Evolutionary conservation across 2,797 vertebrate species (phyloP), one percentile per base, ranked within the genome.

Genomic region (Fistularia tabacaria): DNA sequence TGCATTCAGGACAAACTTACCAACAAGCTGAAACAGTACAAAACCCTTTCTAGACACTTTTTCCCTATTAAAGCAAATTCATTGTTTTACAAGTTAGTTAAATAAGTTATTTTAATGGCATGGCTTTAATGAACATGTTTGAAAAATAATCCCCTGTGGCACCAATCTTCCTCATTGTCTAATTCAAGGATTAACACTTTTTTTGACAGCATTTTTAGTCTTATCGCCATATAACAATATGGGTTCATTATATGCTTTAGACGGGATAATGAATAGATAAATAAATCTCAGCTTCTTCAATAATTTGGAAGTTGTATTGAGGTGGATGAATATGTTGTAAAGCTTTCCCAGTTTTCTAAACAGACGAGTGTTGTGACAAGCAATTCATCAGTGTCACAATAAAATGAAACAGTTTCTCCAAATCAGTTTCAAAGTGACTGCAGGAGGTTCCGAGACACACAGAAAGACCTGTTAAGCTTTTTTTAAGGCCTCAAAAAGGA

Each of bases 171-270:
- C 51, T 52, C 65, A 71, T 77, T 43, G 59, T 70, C 64, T 76
- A 71, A 82, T 74, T 77, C 71, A 53, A 44, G 42, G 73, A 86
- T 81, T 83, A 84, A 74, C 62, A 73, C 72, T 79, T 14, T 53
- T 77, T 77, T 60, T 54, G 70, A 45, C 45, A 3, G 58, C 60
- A 50, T 59, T 40, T 83, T 76, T 61, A 51, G 12, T 14, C 70
- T 74, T 76, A 78, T 81, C 80, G 74, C 69, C 59, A 55, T 51
- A 62, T 76, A 73, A 71, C 78, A 84, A 72, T 63, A 3, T 52
- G 69, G 74, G 74, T 84, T 85, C 78, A 85, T 84, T 83, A 75
- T 52, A 63, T 59, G 60, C 54, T 51, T 51, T 51, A 55, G 49
- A 59, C 62, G n/a, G 8, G 1, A 14, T 44, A 54, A 54, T 7